A percentile compares a stretch with the other conserved stretches of the same genome.
These are phyloP conservation scores for Tachycineta bicolor DNA, from an alignment of 2,113 vertebrate species.

Conservation along the genomic window DNA sequence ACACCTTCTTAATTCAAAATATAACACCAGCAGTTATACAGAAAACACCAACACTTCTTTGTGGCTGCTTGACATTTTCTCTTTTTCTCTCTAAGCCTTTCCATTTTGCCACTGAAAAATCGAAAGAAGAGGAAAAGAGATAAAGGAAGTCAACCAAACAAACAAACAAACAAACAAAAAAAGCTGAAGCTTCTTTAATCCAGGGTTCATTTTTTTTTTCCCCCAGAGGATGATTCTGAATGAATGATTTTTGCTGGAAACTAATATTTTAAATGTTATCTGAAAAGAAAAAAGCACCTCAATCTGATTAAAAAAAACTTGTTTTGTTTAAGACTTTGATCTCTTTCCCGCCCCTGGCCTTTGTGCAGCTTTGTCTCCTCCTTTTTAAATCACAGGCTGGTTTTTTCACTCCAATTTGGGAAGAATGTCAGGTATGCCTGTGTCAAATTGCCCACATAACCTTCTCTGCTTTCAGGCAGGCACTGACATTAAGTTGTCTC, in stretches of 20 bases:
- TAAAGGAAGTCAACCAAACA: neutral
- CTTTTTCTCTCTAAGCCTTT: neutral
- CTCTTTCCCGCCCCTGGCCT: slow-evolving; percentile 23
- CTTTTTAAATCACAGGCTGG: slow-evolving; percentile 32
- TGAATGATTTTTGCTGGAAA: neutral
- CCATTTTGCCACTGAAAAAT: neutral
- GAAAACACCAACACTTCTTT: neutral
- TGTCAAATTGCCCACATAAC: slow-evolving; percentile 30
- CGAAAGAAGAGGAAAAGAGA: neutral
- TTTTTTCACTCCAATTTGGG: slow-evolving; percentile 34
- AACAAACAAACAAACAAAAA: neutral
- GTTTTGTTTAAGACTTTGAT: slow-evolving; percentile 30
- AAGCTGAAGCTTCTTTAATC: neutral
- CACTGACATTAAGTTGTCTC: neutral
- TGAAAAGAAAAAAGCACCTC: neutral
- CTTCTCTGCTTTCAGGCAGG: neutral
- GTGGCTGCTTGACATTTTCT: neutral
- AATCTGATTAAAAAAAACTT: slow-evolving; percentile 11
- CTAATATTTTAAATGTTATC: neutral
- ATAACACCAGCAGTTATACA: neutral
- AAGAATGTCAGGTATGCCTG: slow-evolving; percentile 62
- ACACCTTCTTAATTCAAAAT: neutral
- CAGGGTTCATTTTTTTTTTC: neutral
- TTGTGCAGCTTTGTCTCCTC: slow-evolving; percentile 32
- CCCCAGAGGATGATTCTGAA: neutral